These are phyloP conservation scores for Rotaria magnacalcarata DNA, from an alignment of 2,888 invertebrate species.

Conservation along the genomic window DNA sequence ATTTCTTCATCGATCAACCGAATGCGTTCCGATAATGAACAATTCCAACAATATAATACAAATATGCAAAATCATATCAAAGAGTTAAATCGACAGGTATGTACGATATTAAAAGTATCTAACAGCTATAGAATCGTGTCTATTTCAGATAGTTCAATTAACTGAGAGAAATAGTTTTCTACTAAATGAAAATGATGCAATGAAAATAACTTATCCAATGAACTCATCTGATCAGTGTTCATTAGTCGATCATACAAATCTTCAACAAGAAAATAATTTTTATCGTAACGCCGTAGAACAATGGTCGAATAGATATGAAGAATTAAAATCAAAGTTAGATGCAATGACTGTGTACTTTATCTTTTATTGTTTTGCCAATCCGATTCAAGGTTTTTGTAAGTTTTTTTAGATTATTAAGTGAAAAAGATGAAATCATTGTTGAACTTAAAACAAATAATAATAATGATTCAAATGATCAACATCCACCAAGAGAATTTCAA, in stretches of 20 bases:
- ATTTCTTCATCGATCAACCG: not conserved
- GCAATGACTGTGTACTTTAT: not conserved
- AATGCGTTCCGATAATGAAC: slow-evolving; percentile 3
- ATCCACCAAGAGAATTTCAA: slow-evolving; percentile 73
- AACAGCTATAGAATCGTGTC: not conserved
- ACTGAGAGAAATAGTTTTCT: not conserved
- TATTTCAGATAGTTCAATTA: slow-evolving; percentile 5
- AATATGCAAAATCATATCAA: slow-evolving; percentile 40
- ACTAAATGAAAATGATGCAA: not conserved
- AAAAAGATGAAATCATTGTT: not conserved
- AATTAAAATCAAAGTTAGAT: not conserved
- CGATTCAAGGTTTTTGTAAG: not conserved
- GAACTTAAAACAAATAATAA: not conserved
- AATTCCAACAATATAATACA: slow-evolving; percentile 41
- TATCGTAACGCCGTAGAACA: slow-evolving; percentile 33
- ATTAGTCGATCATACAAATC: not conserved
- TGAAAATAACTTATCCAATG: not conserved
- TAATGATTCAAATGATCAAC: slow-evolving; percentile 63
- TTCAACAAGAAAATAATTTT: slow-evolving; percentile 21
- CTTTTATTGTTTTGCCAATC: too few relatives aligned
- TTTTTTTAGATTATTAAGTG: not conserved
- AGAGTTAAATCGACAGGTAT: slow-evolving; percentile 41
- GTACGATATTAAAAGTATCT: not conserved
- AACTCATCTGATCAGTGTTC: not conserved
- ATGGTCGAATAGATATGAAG: slow-evolving; percentile 29